Conservation (phyloP, 2,113 vertebrate species). For the Epinephelus fuscoguttatus region DNA sequence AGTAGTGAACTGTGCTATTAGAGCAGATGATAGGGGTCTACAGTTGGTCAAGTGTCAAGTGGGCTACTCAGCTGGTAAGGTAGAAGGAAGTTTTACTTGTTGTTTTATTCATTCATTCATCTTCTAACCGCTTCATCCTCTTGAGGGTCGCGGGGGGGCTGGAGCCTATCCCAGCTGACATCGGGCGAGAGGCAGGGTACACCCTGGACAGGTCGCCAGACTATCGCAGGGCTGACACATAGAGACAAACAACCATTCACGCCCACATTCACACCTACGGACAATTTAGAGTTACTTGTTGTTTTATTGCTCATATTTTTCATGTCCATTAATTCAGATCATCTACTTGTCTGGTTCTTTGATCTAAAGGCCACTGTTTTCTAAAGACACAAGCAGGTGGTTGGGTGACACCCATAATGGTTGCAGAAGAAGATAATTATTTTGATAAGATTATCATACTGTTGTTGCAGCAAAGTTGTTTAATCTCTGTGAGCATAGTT, state of each 20-base stretch:
- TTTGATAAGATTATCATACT: background rate
- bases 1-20: slow-evolving; percentile 23
- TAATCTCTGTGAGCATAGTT: no score
- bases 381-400: background rate
- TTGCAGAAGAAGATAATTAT: background rate
- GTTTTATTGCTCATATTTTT: background rate
- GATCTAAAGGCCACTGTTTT: slow-evolving; percentile 10
- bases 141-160: no score
- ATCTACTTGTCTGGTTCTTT: background rate
- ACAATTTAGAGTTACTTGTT: no score
- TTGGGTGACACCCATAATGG: slow-evolving; percentile 1
- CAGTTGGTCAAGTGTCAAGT: slow-evolving; percentile 1
- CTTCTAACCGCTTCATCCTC: no score
- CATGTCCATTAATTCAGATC: background rate
- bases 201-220: no score
- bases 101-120: no score
- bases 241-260: no score
- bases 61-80: background rate
- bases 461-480: background rate
- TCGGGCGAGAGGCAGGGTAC: no score
- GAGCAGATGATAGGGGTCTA: slow-evolving; percentile 7
- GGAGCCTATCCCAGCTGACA: no score
- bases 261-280: no score
- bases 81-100: background rate
- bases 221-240: no score